Evolutionary conservation across 1,140 invertebrate species (phyloP), one percentile per base, ranked within the genome.

Genomic region (Leptopilina clavipes): DNA sequence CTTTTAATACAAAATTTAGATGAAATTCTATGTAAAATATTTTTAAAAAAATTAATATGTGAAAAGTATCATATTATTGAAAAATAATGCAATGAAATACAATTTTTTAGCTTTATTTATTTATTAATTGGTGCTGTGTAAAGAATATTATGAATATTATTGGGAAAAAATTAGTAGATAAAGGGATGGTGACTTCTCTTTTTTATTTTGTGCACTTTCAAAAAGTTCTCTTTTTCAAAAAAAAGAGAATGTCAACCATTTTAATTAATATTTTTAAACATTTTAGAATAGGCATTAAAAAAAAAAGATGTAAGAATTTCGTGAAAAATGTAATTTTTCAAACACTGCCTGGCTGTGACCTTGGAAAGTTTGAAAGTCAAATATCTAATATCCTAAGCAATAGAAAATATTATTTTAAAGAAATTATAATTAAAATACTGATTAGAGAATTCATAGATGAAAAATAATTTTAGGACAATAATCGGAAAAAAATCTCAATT

Each of bases 71-170:
- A 48, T 52, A n/a, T 52, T 52, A 52, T 52, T 52, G 17, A 17
- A 52, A 52, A 52, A 52, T n/a, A 17, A 45, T 45, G 14, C 44
- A 59, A 31, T 22, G 11, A 22, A 31, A 65, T 31, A 25, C 14
- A 31, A 14, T n/a, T n/a, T 65, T 65, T 37, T 65, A 65, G 48
- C 48, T 65, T 65, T 65, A 65, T 65, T 65, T 65, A 65, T 65
- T 65, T 31, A 65, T 65, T 65, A 59, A 65, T 65, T 65, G 59
- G 25, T 65, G 25, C 59, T 65, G 59, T 65, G 22, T n/a, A 65
- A 65, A 65, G 14, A 11, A 25, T 7, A n/a, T 31, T 25, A 59
- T 59, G 11, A 65, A 25, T 59, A 25, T 25, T 22, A 59, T n/a
- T 8, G 22, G 59, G 22, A 6, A n/a, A 31, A 52, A 17, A 17